phyloP scores from a whole-genome alignment of 2,888 invertebrate genomes.

The Campoletis raptor region DNA sequence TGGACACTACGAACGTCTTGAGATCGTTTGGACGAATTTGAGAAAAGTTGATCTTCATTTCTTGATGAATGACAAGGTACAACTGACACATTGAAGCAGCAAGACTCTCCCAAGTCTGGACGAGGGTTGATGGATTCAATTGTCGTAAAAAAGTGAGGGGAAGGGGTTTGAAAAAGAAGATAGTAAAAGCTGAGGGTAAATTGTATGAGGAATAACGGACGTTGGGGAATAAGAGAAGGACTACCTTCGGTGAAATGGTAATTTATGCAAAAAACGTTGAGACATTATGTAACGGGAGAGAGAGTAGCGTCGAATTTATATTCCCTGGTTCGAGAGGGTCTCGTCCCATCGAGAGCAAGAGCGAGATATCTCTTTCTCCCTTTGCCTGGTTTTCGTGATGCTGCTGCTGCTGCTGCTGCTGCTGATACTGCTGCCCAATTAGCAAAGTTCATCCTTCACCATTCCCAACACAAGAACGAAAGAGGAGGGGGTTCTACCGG shows the following conservation, averaged over 20 bases:
- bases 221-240: slow-evolving; percentile 21
- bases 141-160: background rate
- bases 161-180: slow-evolving; percentile 2
- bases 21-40: background rate
- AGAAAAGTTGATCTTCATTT: too few relatives aligned
- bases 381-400: slow-evolving; percentile 33
- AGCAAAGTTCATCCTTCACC: slow-evolving; percentile 66
- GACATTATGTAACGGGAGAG: slow-evolving; percentile 45
- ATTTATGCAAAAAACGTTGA: slow-evolving; percentile 67
- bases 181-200: background rate
- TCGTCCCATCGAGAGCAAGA: slow-evolving; percentile 51
- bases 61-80: background rate
- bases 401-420: slow-evolving; percentile 52
- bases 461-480: slow-evolving; percentile 24
- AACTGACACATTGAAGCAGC: background rate
- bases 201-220: slow-evolving; percentile 32
- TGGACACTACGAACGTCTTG: background rate
- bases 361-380: background rate
- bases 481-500: slow-evolving; percentile 37
- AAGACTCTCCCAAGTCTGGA: background rate
- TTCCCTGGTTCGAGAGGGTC: slow-evolving; percentile 62
- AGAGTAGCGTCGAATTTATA: slow-evolving; percentile 59
- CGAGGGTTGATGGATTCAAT: background rate
- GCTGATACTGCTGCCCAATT: slow-evolving; percentile 62
- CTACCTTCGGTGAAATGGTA: slow-evolving; percentile 64